phyloP scores from a whole-genome alignment of 2,888 invertebrate species.

The Pedicia rivosa region DNA sequence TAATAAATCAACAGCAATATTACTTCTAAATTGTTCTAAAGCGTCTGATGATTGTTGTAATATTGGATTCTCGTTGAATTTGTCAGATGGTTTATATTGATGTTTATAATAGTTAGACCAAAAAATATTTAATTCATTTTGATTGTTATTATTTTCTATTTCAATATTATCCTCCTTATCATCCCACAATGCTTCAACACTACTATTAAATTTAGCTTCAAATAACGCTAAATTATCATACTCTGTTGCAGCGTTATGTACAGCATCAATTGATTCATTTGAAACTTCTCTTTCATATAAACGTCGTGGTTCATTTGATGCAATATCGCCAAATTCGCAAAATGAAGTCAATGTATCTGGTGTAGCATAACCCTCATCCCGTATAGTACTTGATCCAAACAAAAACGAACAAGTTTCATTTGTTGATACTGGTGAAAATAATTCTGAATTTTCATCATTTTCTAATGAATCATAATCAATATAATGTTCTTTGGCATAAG shows the following conservation, averaged over 20 bases:
- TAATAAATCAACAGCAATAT: neutral
- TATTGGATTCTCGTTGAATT: too few species aligned
- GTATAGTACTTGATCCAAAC: neutral
- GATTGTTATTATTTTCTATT: neutral
- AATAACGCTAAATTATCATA: conserved; percentile 20
- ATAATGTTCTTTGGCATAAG: neutral
- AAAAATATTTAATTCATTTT: conserved; percentile 11
- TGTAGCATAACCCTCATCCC: conserved; percentile 10
- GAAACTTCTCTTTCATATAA: conserved; percentile 16
- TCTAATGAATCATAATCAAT: neutral
- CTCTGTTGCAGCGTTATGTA: conserved; percentile 4
- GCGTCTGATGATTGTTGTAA: neutral
- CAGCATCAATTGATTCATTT: conserved; percentile 10
- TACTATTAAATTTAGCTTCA: conserved; percentile 45
- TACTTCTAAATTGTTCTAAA: neutral
- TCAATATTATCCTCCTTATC: conserved; percentile 11
- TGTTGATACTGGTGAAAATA: neutral
- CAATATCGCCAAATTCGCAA: conserved; percentile 7
- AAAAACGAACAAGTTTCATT: neutral
- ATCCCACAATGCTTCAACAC: conserved; percentile 50
- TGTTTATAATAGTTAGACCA: conserved; percentile 22
- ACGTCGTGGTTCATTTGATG: conserved; percentile 12
- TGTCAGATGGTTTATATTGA: conserved; percentile 12
- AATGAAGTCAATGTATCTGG: conserved; percentile 9
- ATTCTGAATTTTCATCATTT: neutral